Evolutionary conservation across 2,113 vertebrate species (phyloP), one percentile per base, ranked within the genome.

Genomic region (Atractosteus spatula): DNA sequence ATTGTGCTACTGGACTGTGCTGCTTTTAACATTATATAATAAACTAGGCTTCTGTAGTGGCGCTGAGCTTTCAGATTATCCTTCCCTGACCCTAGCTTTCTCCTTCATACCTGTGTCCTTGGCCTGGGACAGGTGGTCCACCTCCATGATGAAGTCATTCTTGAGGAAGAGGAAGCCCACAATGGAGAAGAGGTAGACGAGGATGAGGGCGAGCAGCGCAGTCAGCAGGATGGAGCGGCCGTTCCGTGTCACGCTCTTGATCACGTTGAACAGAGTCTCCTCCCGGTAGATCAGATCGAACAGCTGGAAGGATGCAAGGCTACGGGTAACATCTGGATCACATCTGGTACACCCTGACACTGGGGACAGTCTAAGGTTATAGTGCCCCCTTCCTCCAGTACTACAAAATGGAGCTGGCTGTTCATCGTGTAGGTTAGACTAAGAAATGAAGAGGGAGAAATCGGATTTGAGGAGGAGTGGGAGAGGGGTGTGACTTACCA

Each of bases 161-260:
- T 96, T 98, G 66, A 99, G 92, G 80, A 94, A 98, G 0, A 99
- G 92, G 89, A 99, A 99, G 78, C 96, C 97, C 12, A 99, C 95
- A 2, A 99, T 99, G 87, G 97, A 99, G 93, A 99, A 99, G 78
- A 99, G 96, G 90, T 99, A 99, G 86, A 99, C 97, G 0, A 99
- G 94, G 87, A 99, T 99, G 82, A 99, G 96, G 8, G 97, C 97
- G 71, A 99, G 90, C 78, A 99, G 92, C 4, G 97, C 97, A 0
- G 97, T 99, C 77, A 99, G 90, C 81, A 99, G 91, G 87, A 99
- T 99, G 80, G 97, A 99, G 80, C 97, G 96, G 0, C 97, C 97
- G 0, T 99, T 99, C 3, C 96, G 93, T 0, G 97, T 99, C 84
- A 99, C 97, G 0, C 96, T 98, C 80, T 99, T 99, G 78, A 99